Percentiles rank a stretch among this genome's conserved stretches.
These are phyloP conservation scores for Saguinus midas DNA, from an alignment of 2,113 vertebrate species.

Conservation along the genomic window DNA sequence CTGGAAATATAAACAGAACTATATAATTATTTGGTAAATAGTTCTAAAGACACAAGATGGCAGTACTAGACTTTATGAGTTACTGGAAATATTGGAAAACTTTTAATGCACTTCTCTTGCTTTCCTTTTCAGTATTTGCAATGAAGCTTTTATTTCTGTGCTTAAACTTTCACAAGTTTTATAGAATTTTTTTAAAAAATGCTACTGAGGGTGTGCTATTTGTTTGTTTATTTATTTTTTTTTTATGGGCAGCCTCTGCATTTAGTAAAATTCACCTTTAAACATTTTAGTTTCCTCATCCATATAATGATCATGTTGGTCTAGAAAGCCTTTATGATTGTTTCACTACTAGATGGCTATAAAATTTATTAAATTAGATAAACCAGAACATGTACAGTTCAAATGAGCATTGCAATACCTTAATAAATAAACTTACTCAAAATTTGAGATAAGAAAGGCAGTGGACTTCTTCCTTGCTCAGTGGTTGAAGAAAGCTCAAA, in stretches of 20 bases:
- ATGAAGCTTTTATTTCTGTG: neutral
- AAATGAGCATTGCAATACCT: neutral
- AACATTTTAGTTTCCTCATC: neutral
- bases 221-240: neutral
- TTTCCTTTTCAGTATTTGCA: neutral
- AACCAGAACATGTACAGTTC: neutral
- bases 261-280: neutral
- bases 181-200: neutral
- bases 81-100: neutral
- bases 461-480: neutral
- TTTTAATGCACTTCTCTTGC: neutral
- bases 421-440: neutral
- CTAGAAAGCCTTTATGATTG: neutral
- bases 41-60: constrained; percentile 66
- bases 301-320: neutral
- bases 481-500: neutral
- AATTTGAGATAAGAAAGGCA: neutral
- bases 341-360: neutral
- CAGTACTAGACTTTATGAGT: constrained; percentile 60
- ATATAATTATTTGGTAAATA: constrained; percentile 13
- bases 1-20: neutral
- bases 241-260: neutral
- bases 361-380: neutral
- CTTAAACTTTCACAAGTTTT: neutral
- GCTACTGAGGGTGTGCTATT: neutral